These are phyloP conservation scores for Drosophila koepferae DNA, from an alignment of 2,888 invertebrate genomes.

Conservation along the genomic window DNA sequence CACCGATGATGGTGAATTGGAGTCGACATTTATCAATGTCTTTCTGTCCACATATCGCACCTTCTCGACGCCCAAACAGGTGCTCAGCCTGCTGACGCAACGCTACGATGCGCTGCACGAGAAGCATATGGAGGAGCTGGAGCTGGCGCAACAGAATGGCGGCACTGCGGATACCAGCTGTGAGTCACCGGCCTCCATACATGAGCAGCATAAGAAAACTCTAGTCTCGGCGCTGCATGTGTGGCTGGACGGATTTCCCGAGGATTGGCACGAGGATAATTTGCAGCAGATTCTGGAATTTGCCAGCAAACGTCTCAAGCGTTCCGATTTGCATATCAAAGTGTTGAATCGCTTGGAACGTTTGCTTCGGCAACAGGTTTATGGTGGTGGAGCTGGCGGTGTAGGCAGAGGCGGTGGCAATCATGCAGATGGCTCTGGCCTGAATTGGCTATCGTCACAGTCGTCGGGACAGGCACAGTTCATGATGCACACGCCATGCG, in stretches of 20 bases:
- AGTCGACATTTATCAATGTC: constrained; percentile 98
- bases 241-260: constrained; percentile 98
- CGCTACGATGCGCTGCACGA: constrained; percentile 89
- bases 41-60: constrained; percentile 97
- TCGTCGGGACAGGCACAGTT: constrained; percentile 74
- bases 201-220: constrained; percentile 88
- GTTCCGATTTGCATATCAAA: constrained; percentile 92
- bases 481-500: constrained; percentile 74
- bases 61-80: constrained; percentile 94
- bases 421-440: constrained; percentile 67
- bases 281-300: constrained; percentile 94
- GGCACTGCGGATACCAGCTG: constrained; percentile 54
- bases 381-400: constrained; percentile 46
- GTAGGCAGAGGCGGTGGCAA: constrained; percentile 42
- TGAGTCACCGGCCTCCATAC: constrained; percentile 76
- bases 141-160: constrained; percentile 62
- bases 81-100: constrained; percentile 92
- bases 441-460: constrained; percentile 52
- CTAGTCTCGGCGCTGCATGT: constrained; percentile 96
- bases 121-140: constrained; percentile 76
- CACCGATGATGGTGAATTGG: constrained; percentile 97
- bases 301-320: constrained; percentile 92
- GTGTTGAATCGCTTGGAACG: constrained; percentile 84
- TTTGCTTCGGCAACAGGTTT: constrained; percentile 86
- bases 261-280: constrained; percentile 89